Evolutionary conservation across 2,797 vertebrate genomes (phyloP), one percentile per base, ranked within the genome.

Genomic region (Labeo calbasu): DNA sequence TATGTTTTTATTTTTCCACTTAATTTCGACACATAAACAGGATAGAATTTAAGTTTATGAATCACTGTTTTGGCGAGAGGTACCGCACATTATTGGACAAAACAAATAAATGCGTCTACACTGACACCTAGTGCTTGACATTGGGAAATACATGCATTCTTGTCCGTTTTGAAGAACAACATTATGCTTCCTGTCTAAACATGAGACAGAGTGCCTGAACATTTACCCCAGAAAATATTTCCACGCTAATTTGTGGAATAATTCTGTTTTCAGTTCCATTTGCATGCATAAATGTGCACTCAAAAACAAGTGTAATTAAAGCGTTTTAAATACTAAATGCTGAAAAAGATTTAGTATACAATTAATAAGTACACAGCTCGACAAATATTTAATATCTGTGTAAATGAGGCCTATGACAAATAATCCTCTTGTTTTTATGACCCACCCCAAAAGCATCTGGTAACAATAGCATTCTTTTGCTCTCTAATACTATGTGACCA

Each of bases 101-200:
- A 83, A 19, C 19, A 1, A 21, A 85, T 55, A 81, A 71, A 73
- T 65, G 23, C 12, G 10, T 14, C 32, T 77, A 65, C 40, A 77
- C 77, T 87, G 86, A 63, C 66, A 80, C 15, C 79, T 76, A n/a
- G 77, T 81, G 86, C 57, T 23, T 48, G 51, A 48, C 32, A 55
- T 7, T 46, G 7, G 2, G 5, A 68, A 53, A 36, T 10, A 55
- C 48, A 8, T 57, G 61, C 43, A 40, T 12, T 63, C 10, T 23
- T 3, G 14, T 11, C 13, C n/a, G 32, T 55, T 68, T 46, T 68
- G 36, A 71, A 70, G 63, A 70, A 68, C 32, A 79, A 66, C 59
- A 65, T 79, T 72, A 66, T 76, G 53, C 25, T 55, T 57, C 12
- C 12, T 76, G 32, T 3, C 72, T 55, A 12, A 23, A 48, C 50